phyloP scores from a whole-genome alignment of 2,888 invertebrate genomes.

The Eristalinus aeneus region DNA sequence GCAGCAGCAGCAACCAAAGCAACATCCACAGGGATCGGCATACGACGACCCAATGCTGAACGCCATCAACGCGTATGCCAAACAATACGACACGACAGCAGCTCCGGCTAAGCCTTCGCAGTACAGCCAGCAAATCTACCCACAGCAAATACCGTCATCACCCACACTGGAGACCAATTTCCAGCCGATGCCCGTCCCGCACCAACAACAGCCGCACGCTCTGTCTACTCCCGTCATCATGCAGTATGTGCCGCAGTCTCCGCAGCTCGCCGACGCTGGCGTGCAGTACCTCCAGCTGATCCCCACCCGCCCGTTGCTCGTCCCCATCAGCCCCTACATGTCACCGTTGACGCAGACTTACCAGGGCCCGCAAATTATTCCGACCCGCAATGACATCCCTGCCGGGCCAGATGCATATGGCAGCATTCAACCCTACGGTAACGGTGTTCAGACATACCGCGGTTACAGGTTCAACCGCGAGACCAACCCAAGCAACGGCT shows the following conservation, averaged over 20 bases:
- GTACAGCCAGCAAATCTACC: conserved; percentile 45
- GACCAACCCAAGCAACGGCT: conserved; percentile 74
- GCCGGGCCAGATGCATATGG: conserved; percentile 71
- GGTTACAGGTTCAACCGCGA: conserved; percentile 78
- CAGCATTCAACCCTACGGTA: conserved; percentile 75
- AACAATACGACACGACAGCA: conserved; percentile 73
- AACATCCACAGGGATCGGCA: conserved; percentile 58
- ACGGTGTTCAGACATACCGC: conserved; percentile 72
- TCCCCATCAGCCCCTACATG: conserved; percentile 78
- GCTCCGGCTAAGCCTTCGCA: conserved; percentile 15
- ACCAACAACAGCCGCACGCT: conserved; percentile 30
- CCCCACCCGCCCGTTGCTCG: conserved; percentile 79
- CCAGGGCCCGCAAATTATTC: conserved; percentile 37
- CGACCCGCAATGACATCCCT: conserved; percentile 28
- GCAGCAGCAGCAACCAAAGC: not conserved
- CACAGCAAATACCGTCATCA: conserved; percentile 61
- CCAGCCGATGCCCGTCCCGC: conserved; percentile 75
- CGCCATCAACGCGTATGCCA: conserved; percentile 77
- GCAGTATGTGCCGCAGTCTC: conserved; percentile 78
- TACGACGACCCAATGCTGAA: conserved; percentile 76
- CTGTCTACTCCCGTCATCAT: conserved; percentile 77
- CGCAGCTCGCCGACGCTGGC: conserved; percentile 74
- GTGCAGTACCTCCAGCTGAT: conserved; percentile 79
- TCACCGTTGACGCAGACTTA: conserved; percentile 53
- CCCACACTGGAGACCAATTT: conserved; percentile 79